Evolutionary conservation across 2,113 vertebrate species (phyloP), one percentile per base, ranked within the genome.

Genomic region (Phrynosoma blainvillii): DNA sequence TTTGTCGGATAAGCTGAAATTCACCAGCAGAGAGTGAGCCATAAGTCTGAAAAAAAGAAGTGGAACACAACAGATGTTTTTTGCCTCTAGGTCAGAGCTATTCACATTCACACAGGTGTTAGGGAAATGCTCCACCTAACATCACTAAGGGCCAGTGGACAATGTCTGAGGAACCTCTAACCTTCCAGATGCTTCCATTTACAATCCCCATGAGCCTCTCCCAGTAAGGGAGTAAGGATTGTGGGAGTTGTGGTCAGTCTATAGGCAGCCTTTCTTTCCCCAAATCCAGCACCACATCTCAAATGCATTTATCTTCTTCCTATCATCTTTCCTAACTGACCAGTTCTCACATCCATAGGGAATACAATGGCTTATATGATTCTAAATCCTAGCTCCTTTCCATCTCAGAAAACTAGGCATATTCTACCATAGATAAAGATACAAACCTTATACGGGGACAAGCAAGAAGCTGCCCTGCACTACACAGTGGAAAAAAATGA

Each of bases 1-100:
- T 99, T 96, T 99, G 98, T 90, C 99, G 97, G 94, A 99, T 98
- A 62, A 99, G 95, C 94, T 99, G 99, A 96, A 99, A 98, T 93
- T 99, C 98, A 0, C 99, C 99, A 36, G 95, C 96, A 68, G 97
- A 94, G 89, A 95, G 96, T 89, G 81, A 95, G 91, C 66, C 95
- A 18, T 99, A 99, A 0, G 96, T 97, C 99, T 99, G 94, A 14
- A 82, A 88, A 78, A 92, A 47, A 84, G 91, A 91, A 92, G 71
- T 21, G 54, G 73, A 87, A 11, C 36, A 84, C 5, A 65, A 21
- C 1, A 13, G 11, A 13, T 82, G 4, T 62, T 32, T 47, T 70
- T 74, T 54, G 75, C 32, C 6, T 27, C n/a, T 8, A n/a, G 25
- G 66, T 79, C 32, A 54, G 42, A 9, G 21, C 25, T n/a, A 18